phyloP scores from a whole-genome alignment of 1,140 invertebrate species.

The Dreissena rostriformis region DNA sequence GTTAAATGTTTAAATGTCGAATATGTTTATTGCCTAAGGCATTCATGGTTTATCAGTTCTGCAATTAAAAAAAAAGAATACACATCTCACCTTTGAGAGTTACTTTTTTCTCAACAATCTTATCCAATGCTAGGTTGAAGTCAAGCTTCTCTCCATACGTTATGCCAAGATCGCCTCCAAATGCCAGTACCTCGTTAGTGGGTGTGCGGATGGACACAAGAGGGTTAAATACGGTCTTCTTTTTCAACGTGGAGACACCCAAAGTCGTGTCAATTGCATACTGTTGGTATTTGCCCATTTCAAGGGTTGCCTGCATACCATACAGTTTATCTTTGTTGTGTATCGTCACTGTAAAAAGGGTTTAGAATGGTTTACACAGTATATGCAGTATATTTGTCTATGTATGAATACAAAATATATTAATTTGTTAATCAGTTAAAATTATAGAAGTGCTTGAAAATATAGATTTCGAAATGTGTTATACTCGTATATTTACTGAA shows the following conservation, averaged over 20 bases:
- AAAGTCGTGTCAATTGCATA: conserved; percentile 54
- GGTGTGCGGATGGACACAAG: conserved; percentile 57
- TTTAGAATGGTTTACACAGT: too few species aligned
- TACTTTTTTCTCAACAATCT: conserved; percentile 12
- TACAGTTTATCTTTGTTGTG: conserved; percentile 1
- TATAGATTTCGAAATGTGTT: too few species aligned
- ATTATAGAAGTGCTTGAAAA: too few species aligned
- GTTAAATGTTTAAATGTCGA: too few species aligned
- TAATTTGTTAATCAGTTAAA: too few species aligned
- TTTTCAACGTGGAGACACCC: conserved; percentile 32
- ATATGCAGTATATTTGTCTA: too few species aligned
- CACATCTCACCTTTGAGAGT: conserved; percentile 38
- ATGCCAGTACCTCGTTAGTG: conserved; percentile 48
- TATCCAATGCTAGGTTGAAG: conserved; percentile 37
- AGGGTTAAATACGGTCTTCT: conserved; percentile 52
- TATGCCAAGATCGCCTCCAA: conserved; percentile 57
- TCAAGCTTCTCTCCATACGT: conserved; percentile 37
- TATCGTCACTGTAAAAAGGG: conserved; percentile 20
- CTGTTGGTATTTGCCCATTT: conserved; percentile 39
- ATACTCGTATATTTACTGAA: too few species aligned
- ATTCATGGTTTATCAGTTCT: too few species aligned
- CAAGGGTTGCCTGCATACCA: conserved; percentile 20
- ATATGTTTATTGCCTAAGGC: too few species aligned
- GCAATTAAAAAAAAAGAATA: neutral
- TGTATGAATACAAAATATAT: too few species aligned